phyloP scores from a whole-genome alignment of 2,113 vertebrate genomes.

The Phasianus colchicus region DNA sequence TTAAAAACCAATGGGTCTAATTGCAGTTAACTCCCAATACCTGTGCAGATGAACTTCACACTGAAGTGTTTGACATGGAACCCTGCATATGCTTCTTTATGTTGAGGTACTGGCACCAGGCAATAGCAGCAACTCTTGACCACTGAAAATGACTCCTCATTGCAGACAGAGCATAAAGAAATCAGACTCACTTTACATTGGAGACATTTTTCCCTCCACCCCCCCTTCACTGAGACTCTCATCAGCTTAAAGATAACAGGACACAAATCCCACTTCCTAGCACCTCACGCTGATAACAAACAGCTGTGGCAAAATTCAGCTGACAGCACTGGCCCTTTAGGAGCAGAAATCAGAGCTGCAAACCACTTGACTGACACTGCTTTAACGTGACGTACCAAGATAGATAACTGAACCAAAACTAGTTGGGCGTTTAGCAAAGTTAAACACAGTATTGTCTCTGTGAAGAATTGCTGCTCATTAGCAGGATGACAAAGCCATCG shows the following conservation, averaged over 20 bases:
- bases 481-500: background rate
- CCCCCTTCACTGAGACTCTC: too few relatives aligned
- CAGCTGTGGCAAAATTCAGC: background rate
- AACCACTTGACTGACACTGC: background rate
- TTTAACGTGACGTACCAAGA: slow-evolving; percentile 40
- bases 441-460: background rate
- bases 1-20: background rate
- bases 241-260: background rate
- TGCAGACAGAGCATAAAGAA: background rate
- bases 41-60: background rate
- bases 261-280: background rate
- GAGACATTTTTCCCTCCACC: background rate
- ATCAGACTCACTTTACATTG: rapidly evolving
- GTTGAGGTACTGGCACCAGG: rapidly evolving
- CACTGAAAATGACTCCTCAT: background rate
- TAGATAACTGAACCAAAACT: background rate
- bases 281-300: background rate
- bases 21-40: background rate
- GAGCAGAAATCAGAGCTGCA: background rate
- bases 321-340: background rate
- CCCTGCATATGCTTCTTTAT: rapidly evolving
- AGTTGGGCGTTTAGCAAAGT: background rate
- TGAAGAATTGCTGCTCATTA: background rate
- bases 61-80: background rate
- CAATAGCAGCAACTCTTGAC: background rate